These are phyloP conservation scores for Hylaea fasciaria DNA, from an alignment of 2,888 invertebrate genomes.

Conservation along the genomic window DNA sequence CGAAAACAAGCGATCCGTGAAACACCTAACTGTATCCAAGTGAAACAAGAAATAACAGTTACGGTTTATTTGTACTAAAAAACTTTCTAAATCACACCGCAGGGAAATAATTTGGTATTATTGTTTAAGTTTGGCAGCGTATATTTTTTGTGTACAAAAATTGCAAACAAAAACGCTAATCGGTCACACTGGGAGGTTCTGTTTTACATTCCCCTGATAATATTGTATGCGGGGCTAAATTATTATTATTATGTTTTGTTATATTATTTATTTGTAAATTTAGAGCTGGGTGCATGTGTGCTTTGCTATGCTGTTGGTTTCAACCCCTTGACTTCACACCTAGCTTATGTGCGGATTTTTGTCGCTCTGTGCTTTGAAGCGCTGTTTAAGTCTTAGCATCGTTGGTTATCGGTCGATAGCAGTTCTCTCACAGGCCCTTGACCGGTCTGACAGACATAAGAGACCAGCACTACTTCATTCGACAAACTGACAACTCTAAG, in stretches of 20 bases:
- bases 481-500: background rate
- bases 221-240: background rate
- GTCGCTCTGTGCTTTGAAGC: too few species aligned
- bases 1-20: conserved; percentile 41
- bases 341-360: too few species aligned
- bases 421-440: too few species aligned
- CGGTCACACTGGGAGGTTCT: conserved; percentile 26
- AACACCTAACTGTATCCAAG: conserved; percentile 51
- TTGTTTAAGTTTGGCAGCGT: conserved; percentile 52
- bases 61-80: conserved; percentile 50
- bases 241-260: background rate
- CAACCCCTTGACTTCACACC: too few species aligned
- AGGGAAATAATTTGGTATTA: conserved; percentile 56
- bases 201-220: conserved; percentile 1
- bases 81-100: conserved; percentile 58
- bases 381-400: too few species aligned
- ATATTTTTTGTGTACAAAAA: conserved; percentile 42
- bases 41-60: conserved; percentile 58
- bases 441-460: too few species aligned
- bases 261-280: background rate
- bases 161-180: conserved; percentile 40
- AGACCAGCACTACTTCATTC: too few species aligned
- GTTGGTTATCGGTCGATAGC: too few species aligned
- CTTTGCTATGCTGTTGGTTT: too few species aligned
- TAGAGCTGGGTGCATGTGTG: too few species aligned